Evolutionary conservation across 1,140 invertebrate species (phyloP), one percentile per base, ranked within the genome.

Genomic region (Reticulitermes speratus): DNA sequence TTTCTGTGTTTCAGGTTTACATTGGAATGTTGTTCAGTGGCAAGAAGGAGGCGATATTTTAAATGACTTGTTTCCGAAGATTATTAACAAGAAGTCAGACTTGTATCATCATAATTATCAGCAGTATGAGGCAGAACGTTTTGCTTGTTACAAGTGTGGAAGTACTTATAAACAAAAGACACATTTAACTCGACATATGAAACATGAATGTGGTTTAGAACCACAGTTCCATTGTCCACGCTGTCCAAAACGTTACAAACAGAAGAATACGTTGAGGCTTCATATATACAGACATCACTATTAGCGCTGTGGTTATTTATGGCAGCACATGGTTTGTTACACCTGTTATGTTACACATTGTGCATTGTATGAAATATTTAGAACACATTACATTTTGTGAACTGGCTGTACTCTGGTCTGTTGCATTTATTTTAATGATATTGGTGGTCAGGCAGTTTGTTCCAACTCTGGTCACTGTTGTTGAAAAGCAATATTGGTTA

Each of bases 221-320:
- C 89, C 88, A 30, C 88, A 89, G 87, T 92, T 90, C 88, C 88
- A 87, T 32, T 93, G 93, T 88, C 89, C 90, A 3, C 90, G 90
- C 85, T 92, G 91, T 86, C 87, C 88, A 30, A 91, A 91, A 86
- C 90, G 89, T 81, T 88, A 90, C 45, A 91, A 91, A 87, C 90
- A 87, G 38, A 88, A 88, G 69, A 86, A 90, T 87, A 91, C 91
- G 88, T 83, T 92, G 86, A 87, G 90, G 81, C 89, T 88, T 32
- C 91, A 91, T 87, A 89, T 91, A 88, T 32, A 88, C 88, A 38
- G 88, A 88, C 65, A 89, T 90, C 85, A 89, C 65, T 25, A 82
- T 21, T 82, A 55, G 52, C 19, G 19, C 3, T 55, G 19, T 21
- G 19, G 19, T 55, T 12, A 55, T 55, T 55, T 1, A 55, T 55